Base-by-base conservation (phyloP, 1,140 invertebrate genomes). In the Trichonephila clavipes region DNA sequence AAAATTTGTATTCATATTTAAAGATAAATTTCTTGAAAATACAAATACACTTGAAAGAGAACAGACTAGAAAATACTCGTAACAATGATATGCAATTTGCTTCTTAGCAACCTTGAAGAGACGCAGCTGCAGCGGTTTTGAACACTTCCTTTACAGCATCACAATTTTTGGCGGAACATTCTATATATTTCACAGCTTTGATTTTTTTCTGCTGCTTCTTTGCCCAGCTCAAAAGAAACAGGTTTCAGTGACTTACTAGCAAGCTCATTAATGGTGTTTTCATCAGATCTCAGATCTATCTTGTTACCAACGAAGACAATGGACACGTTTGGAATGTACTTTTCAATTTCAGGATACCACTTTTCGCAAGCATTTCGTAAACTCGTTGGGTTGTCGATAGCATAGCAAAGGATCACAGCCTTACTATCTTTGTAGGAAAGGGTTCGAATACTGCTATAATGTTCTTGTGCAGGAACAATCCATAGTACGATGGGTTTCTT, bases 231-330 rank as follows among this genome's bases (percentile, higher is more conserved):
- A 2, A 19, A 21, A 10, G 77, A 85, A 8, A 92, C n/a, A n/a
- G n/a, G 77, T 8, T 82, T 51, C 40, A 62, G 81, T 2, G 86
- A 99, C 98, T 99, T 99, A 96, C 99, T 62, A 51, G 87, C 64
- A 61, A 87, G 85, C 61, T 58, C 61, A 24, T 88, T 66, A 40
- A 66, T 69, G 24, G 40, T 59, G 21, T 59, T 34, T 64, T 62
- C 72, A 24, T 64, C 24, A 44, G 28, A 24, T 14, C 66, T 81
- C 58, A 90, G 51, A 34, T 88, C 86, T 7, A 61, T 81, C 66
- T 92, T 92, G 64, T 93, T 93, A 12, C 82, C 92, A 14, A 93
- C 92, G 2, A 93, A 24, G 21, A 93, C 44, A 40, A 93, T 59
- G 10, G 92, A 85, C 12, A 58, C 86, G 19, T 66, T 83, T 7